Percentiles rank a stretch among this genome's conserved stretches.
phyloP scores from a whole-genome alignment of 2,888 invertebrate genomes.

The Eupithecia subfuscata region DNA sequence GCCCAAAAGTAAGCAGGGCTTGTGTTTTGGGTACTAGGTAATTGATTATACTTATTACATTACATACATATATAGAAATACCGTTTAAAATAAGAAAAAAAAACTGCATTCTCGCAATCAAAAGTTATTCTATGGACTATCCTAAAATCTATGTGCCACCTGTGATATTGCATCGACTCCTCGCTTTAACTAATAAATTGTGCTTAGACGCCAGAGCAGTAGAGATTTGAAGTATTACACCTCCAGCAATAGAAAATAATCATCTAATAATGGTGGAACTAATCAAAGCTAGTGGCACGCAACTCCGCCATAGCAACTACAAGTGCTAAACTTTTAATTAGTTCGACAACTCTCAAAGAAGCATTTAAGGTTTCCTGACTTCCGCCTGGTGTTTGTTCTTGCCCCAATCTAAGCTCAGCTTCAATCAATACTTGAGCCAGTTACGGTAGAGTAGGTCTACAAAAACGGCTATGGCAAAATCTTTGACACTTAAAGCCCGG shows the following conservation, averaged over 20 bases:
- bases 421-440: conserved; percentile 20
- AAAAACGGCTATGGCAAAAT: neutral
- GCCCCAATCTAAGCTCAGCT: conserved; percentile 46
- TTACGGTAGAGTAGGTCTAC: conserved; percentile 3
- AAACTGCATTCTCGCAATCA: too few relatives aligned
- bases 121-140: too few relatives aligned
- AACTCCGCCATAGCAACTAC: conserved; percentile 63
- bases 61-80: too few relatives aligned
- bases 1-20: too few relatives aligned
- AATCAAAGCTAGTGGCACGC: conserved; percentile 58
- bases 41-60: too few relatives aligned
- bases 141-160: neutral
- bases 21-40: too few relatives aligned
- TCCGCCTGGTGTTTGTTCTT: conserved; percentile 59
- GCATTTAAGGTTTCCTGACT: conserved; percentile 65
- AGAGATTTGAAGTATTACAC: neutral
- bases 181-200: neutral
- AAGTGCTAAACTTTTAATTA: conserved; percentile 80
- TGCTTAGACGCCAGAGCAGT: neutral
- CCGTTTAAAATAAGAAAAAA: too few relatives aligned
- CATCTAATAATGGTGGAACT: conserved; percentile 41
- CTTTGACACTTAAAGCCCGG: neutral
- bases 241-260: neutral
- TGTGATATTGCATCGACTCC: neutral
- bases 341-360: conserved; percentile 71